These are phyloP conservation scores for Spheniscus humboldti DNA, from an alignment of 2,797 vertebrate genomes.

Conservation along the genomic window DNA sequence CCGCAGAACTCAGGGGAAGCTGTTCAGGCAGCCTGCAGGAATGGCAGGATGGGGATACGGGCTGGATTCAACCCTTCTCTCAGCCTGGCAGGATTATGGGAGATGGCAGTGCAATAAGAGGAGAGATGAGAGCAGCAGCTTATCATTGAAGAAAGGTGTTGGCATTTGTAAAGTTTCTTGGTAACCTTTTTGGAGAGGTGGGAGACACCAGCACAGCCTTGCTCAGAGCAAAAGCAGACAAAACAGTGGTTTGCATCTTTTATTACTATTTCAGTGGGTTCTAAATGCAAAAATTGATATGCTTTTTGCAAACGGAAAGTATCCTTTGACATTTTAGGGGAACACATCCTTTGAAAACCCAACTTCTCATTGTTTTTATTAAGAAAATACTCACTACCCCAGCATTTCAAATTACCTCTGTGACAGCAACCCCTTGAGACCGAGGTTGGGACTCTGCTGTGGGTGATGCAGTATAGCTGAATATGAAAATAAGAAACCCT, in stretches of 20 bases:
- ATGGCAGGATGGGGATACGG: neutral
- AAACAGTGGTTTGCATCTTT: neutral
- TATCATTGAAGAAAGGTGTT: neutral
- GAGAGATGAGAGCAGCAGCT: neutral
- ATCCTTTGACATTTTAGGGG: neutral
- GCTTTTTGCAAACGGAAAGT: neutral
- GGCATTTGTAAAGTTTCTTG: neutral
- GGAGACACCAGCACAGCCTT: neutral
- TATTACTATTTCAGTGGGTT: neutral
- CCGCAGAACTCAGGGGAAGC: neutral
- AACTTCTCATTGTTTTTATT: neutral
- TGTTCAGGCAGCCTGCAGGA: neutral
- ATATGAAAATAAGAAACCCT: neutral
- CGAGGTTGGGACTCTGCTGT: neutral
- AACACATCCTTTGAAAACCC: neutral
- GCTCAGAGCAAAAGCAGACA: neutral
- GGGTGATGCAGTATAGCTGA: neutral
- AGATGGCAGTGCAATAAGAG: neutral
- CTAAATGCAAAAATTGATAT: neutral
- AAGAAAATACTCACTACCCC: neutral
- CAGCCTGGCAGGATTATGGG: neutral
- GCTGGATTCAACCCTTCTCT: neutral
- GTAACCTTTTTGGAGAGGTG: neutral
- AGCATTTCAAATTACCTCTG: neutral
- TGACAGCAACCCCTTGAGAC: neutral